Evolutionary conservation across 92 coral and sea anemone species (phyloP).

Genomic region (Bergia sp.): DNA sequence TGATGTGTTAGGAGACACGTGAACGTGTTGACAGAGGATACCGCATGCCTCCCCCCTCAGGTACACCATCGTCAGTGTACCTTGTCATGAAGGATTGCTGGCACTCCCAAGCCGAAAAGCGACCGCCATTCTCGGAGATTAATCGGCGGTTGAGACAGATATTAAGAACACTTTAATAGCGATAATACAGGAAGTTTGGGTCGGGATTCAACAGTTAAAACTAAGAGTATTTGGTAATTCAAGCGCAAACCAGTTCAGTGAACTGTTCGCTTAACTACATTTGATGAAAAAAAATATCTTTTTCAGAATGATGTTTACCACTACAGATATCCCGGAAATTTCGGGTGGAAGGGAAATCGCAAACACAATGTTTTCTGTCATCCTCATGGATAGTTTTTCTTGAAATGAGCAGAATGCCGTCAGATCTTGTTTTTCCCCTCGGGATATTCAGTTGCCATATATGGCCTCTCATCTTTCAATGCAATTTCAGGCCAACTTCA

Average conservation of each 20-base stretch:
- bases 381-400: not conserved
- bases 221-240: not conserved
- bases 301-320: too few relatives aligned
- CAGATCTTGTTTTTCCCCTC: not conserved
- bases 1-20: slow-evolving; percentile 75
- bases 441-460: too few relatives aligned
- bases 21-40: slow-evolving; percentile 94
- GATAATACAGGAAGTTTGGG: too few relatives aligned
- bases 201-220: not conserved
- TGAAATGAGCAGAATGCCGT: not conserved
- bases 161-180: not conserved
- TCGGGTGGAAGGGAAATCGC: not conserved
- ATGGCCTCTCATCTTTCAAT: too few relatives aligned
- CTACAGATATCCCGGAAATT: not conserved
- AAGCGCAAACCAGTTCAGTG: not conserved
- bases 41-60: slow-evolving; percentile 94
- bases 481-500: too few relatives aligned
- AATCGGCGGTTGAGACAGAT: slow-evolving; percentile 77
- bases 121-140: slow-evolving; percentile 85
- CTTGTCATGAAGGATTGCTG: slow-evolving; percentile 94
- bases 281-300: too few relatives aligned
- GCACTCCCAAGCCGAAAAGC: slow-evolving; percentile 59
- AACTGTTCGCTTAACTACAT: too few relatives aligned
- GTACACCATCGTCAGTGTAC: slow-evolving; percentile 84
- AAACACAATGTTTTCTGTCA: not conserved